A percentile compares a stretch with the other conserved stretches of the same genome.
Evolutionary conservation across 2,113 vertebrate genomes (phyloP).

Genomic region (Harpagus bidentatus): DNA sequence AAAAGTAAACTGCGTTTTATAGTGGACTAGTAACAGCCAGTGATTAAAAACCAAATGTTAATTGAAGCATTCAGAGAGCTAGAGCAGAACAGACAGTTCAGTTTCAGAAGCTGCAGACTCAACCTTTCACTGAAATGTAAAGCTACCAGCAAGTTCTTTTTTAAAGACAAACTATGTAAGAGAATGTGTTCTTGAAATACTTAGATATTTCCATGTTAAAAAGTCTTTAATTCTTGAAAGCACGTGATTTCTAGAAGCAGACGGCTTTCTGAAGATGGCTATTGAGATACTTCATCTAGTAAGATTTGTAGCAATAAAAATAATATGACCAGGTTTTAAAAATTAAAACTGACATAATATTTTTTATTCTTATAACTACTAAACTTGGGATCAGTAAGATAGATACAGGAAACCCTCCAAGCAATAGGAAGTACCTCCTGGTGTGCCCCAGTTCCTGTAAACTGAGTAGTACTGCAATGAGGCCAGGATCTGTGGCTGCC

Average conservation of each 20-base stretch:
- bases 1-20: neutral
- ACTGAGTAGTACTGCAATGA: accelerated
- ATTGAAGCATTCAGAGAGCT: neutral
- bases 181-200: neutral
- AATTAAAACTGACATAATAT: neutral
- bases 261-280: neutral
- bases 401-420: neutral
- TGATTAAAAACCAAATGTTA: neutral
- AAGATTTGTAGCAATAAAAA: neutral
- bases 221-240: neutral
- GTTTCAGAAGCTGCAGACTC: neutral
- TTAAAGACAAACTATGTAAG: neutral
- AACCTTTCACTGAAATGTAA: neutral
- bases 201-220: neutral
- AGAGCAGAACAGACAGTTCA: neutral
- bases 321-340: neutral
- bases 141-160: neutral
- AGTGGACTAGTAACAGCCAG: neutral
- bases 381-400: neutral
- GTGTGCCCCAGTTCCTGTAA: neutral
- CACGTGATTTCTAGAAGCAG: neutral
- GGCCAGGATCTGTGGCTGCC: neutral
- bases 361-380: neutral
- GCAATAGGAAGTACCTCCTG: neutral
- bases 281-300: neutral